Evolutionary conservation across 2,888 invertebrate species (phyloP).

Genomic region (Apamea monoglypha): DNA sequence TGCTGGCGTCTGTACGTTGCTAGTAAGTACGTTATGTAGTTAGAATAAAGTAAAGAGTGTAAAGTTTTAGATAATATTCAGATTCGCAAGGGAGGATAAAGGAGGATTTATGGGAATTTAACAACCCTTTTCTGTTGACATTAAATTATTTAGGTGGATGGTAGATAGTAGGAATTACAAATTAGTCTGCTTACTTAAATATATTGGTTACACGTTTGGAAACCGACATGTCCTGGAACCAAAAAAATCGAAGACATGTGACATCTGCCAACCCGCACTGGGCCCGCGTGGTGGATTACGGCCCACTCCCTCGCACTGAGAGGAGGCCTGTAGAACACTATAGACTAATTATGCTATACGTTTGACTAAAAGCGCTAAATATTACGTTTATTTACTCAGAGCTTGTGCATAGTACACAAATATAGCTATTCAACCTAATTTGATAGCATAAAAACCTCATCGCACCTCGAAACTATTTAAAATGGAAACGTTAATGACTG

Average conservation of each 20-base stretch:
- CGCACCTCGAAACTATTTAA: constrained; percentile 24
- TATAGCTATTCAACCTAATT: constrained; percentile 17
- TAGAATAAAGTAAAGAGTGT: neutral
- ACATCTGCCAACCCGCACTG: no score
- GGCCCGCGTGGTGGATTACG: no score
- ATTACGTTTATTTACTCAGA: neutral
- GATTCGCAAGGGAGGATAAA: neutral
- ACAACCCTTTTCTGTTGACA: neutral
- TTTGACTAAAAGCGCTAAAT: neutral
- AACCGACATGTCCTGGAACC: no score
- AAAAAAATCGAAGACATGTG: no score
- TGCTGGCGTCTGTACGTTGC: no score
- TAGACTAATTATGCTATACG: no score
- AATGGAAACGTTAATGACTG: constrained; percentile 26
- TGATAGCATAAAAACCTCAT: constrained; percentile 27
- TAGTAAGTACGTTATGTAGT: neutral
- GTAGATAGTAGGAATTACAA: neutral
- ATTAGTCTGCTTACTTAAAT: neutral
- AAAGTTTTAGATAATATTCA: neutral
- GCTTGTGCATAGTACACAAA: neutral
- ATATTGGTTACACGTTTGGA: neutral
- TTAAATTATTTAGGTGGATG: neutral
- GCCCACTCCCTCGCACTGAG: no score
- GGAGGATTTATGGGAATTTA: neutral
- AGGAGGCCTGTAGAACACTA: no score